phyloP scores from a whole-genome alignment of 2,888 invertebrate species.

The Drosophila fulvimacula region DNA sequence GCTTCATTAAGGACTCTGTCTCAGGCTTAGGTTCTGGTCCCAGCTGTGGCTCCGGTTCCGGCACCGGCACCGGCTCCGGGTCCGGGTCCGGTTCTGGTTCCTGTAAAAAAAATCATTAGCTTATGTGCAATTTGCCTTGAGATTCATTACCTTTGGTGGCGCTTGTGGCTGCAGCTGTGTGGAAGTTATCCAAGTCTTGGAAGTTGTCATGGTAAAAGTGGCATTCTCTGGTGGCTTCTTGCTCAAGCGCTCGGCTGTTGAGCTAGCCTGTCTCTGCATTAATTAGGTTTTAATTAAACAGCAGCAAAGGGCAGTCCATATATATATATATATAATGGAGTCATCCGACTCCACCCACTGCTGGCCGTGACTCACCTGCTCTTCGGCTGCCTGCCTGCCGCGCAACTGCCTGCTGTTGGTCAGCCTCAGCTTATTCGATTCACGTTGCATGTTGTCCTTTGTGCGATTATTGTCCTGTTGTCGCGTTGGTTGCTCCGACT shows the following conservation, averaged over 20 bases:
- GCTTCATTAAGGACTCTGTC: background rate
- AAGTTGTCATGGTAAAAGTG: conserved; percentile 23
- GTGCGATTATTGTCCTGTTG: conserved; percentile 37
- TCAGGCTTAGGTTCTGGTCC: no score
- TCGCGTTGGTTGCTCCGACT: conserved; percentile 11
- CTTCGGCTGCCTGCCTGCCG: conserved; percentile 38
- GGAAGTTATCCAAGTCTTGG: conserved; percentile 32
- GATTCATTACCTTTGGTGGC: background rate
- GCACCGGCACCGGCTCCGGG: background rate
- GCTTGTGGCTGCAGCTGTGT: conserved; percentile 11
- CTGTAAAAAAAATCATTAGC: background rate
- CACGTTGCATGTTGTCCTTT: conserved; percentile 61
- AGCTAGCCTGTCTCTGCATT: conserved; percentile 19
- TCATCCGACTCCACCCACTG: background rate
- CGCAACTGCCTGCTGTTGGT: conserved; percentile 22
- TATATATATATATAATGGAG: background rate
- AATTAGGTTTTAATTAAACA: background rate
- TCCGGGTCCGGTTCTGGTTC: background rate
- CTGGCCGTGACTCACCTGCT: conserved; percentile 49
- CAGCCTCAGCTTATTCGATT: conserved; percentile 37
- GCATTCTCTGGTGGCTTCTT: conserved; percentile 31
- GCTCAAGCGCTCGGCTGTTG: conserved; percentile 23
- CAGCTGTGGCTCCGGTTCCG: background rate
- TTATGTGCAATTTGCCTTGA: fast-evolving
- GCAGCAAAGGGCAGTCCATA: background rate